Evolutionary conservation across 1,140 invertebrate species (phyloP).

Genomic region (Limonius californicus): DNA sequence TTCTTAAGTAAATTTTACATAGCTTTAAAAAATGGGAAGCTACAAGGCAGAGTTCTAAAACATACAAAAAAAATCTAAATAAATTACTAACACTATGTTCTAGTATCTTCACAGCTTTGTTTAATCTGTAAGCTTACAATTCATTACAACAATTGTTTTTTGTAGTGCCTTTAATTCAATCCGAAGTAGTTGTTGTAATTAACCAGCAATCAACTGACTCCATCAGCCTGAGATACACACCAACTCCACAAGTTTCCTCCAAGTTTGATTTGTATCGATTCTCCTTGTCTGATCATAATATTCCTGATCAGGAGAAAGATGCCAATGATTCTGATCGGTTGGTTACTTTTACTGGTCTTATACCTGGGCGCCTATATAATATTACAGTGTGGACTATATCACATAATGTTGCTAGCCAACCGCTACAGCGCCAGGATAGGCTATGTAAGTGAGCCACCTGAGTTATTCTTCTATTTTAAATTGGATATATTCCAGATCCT

Average conservation of each 20-base stretch:
- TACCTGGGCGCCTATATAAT: conserved; percentile 82
- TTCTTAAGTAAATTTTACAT: too few relatives aligned
- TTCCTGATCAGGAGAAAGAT: conserved; percentile 69
- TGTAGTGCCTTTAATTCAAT: conserved; percentile 83
- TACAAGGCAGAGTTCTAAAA: too few relatives aligned
- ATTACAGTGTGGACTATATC: conserved; percentile 91
- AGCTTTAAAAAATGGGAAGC: too few relatives aligned
- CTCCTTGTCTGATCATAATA: conserved; percentile 67
- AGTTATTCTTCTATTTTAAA: too few relatives aligned
- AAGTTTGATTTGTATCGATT: conserved; percentile 83
- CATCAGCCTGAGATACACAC: conserved; percentile 77
- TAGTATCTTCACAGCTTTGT: too few relatives aligned
- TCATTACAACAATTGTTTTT: too few relatives aligned
- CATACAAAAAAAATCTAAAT: too few relatives aligned
- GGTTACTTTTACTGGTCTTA: conserved; percentile 75
- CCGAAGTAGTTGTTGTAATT: conserved; percentile 83
- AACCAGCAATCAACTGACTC: conserved; percentile 68
- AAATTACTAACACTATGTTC: too few relatives aligned
- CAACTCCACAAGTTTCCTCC: conserved; percentile 70
- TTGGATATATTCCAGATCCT: conserved; percentile 74
- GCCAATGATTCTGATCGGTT: conserved; percentile 75
- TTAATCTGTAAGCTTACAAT: too few relatives aligned
- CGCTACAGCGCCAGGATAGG: conserved; percentile 77
- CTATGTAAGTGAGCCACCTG: too few relatives aligned
- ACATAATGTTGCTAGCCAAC: conserved; percentile 74